These are phyloP conservation scores for Ditylenchus weischeri DNA, from an alignment of 2,888 invertebrate species.

Conservation along the genomic window DNA sequence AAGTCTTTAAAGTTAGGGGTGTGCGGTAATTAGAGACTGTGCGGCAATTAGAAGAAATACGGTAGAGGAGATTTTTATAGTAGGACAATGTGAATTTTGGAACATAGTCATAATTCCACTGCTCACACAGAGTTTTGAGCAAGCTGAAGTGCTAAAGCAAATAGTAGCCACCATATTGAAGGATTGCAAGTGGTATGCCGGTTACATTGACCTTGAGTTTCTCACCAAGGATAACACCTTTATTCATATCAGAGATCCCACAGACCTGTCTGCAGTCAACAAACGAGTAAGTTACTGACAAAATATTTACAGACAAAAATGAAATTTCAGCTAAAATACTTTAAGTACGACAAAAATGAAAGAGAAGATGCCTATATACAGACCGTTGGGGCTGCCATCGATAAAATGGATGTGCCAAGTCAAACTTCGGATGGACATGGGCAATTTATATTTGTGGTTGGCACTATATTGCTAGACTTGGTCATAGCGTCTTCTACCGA, in stretches of 20 bases:
- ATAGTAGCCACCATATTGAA: constrained; percentile 23
- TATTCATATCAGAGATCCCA: constrained; percentile 21
- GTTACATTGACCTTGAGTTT: constrained; percentile 22
- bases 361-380: constrained; percentile 2
- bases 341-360: background rate
- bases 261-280: constrained; percentile 1
- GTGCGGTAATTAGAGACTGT: too few species aligned
- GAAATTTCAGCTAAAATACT: background rate
- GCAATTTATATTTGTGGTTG: constrained; percentile 20
- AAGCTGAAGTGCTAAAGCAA: constrained; percentile 15
- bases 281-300: background rate
- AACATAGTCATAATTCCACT: constrained; percentile 28
- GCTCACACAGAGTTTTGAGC: constrained; percentile 28
- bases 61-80: too few species aligned
- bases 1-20: too few species aligned
- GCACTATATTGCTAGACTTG: too few species aligned
- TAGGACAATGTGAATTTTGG: constrained; percentile 29
- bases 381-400: constrained; percentile 4
- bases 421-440: background rate
- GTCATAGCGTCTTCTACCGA: too few species aligned
- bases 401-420: constrained; percentile 3
- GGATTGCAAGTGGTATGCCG: constrained; percentile 29
- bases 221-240: constrained; percentile 25
- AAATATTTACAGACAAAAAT: background rate
- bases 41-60: too few species aligned